Evolutionary conservation across 2,888 invertebrate genomes (phyloP).

Genomic region (Drosophila vallismaia): DNA sequence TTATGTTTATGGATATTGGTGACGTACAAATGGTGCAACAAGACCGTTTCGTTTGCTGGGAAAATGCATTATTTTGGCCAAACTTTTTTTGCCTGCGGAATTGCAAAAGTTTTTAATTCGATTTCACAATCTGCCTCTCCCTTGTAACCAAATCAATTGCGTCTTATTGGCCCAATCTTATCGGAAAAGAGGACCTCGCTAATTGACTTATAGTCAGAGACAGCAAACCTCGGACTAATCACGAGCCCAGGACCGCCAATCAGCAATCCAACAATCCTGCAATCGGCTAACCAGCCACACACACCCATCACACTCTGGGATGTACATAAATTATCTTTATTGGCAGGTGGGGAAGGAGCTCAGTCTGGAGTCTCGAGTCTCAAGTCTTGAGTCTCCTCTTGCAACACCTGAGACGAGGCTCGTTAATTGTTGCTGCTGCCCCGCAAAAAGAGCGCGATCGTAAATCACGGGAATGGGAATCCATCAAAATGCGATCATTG

Average conservation of each 20-base stretch:
- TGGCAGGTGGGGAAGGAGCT: conserved; percentile 48
- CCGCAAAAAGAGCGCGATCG: conserved; percentile 48
- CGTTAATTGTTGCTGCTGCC: conserved; percentile 63
- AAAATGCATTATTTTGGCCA: conserved; percentile 7
- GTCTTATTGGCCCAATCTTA: conserved; percentile 64
- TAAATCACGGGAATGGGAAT: conserved; percentile 72
- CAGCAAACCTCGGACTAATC: conserved; percentile 45
- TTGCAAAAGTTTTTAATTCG: conserved; percentile 4
- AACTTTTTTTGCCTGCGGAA: conserved; percentile 11
- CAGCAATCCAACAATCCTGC: conserved; percentile 9
- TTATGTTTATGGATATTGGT: conserved; percentile 73
- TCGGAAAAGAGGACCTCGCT: conserved; percentile 50
- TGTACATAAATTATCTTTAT: conserved; percentile 76
- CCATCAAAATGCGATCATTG: conserved; percentile 76
- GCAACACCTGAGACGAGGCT: conserved; percentile 57
- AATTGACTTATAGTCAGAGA: conserved; percentile 68
- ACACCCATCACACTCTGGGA: conserved; percentile 44
- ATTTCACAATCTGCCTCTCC: not conserved
- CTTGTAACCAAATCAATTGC: conserved; percentile 55
- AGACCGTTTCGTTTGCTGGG: not conserved
- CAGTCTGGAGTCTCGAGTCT: conserved; percentile 19
- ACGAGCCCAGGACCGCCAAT: conserved; percentile 39
- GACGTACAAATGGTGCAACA: conserved; percentile 51
- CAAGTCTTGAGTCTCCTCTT: conserved; percentile 13
- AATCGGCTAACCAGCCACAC: conserved; percentile 16